A percentile compares a stretch with the other conserved stretches of the same genome.
Evolutionary conservation across 2,113 vertebrate species (phyloP).

Genomic region (Cnemophilus loriae): DNA sequence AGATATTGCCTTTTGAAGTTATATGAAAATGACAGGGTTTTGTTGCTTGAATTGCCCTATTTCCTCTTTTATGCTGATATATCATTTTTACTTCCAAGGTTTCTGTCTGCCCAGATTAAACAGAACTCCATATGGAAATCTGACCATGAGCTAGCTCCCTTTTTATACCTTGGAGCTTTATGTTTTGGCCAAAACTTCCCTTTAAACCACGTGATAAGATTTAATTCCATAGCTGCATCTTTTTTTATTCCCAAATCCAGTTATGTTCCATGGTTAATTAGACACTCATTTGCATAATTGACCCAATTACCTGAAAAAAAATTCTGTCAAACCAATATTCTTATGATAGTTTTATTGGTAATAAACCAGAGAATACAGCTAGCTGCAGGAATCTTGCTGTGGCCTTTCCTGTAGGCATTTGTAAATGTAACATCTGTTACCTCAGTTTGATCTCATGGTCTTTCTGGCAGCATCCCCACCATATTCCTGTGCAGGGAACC

Average conservation of each 20-base stretch:
- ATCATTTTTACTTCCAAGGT: not conserved
- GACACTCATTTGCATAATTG: not conserved
- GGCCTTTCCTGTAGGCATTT: not conserved
- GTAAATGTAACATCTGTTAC: not conserved
- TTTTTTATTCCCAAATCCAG: slow-evolving; percentile 4
- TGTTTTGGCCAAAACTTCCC: not conserved
- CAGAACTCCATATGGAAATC: not conserved
- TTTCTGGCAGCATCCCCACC: not conserved
- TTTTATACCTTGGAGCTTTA: not conserved
- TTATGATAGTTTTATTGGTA: not conserved
- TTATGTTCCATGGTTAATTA: not conserved
- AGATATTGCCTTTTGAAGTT: not conserved
- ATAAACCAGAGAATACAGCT: not conserved
- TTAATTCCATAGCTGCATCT: not conserved
- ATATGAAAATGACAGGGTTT: not conserved
- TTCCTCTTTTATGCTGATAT: not conserved
- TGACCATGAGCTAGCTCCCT: not conserved
- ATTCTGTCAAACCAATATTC: not conserved
- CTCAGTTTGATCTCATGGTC: not conserved
- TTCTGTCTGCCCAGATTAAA: not conserved
- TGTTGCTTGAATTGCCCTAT: not conserved
- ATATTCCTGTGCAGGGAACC: accelerated
- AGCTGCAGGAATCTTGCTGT: not conserved
- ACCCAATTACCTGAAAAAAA: slow-evolving; percentile 5
- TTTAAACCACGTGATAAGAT: not conserved